These are phyloP conservation scores for Rallus limicola DNA, from an alignment of 2,113 vertebrate genomes.

Conservation along the genomic window DNA sequence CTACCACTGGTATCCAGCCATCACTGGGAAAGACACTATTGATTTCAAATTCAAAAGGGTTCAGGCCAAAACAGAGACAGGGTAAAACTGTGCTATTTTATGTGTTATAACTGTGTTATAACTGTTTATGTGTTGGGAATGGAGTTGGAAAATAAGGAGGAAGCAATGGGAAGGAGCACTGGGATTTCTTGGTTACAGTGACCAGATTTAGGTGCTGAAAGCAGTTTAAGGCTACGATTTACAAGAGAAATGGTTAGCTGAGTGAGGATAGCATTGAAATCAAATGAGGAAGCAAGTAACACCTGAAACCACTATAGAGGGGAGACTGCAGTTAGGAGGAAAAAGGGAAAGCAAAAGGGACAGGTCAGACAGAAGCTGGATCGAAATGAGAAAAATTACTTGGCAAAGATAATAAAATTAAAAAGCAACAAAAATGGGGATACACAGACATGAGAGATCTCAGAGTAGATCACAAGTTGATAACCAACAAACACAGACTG, in stretches of 20 bases:
- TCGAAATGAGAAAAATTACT: neutral
- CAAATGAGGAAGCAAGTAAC: neutral
- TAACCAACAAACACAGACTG: neutral
- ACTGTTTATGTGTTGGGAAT: neutral
- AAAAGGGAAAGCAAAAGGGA: neutral
- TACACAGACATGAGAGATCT: neutral
- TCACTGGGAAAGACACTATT: neutral
- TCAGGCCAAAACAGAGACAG: neutral
- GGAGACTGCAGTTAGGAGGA: neutral
- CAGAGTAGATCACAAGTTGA: neutral
- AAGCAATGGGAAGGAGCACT: neutral
- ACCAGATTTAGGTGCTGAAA: neutral
- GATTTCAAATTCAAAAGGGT: neutral
- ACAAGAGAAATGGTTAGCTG: neutral
- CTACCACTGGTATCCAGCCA: accelerated
- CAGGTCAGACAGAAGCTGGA: neutral
- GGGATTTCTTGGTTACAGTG: neutral
- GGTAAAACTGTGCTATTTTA: too few relatives aligned
- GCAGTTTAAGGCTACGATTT: neutral
- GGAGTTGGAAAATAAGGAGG: neutral
- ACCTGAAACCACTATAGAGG: neutral
- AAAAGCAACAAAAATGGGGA: neutral
- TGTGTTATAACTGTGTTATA: too few relatives aligned
- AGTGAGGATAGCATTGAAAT: neutral
- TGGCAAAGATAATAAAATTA: neutral